Base-by-base conservation (phyloP, 2,113 vertebrate species). In the Uria aalge region DNA sequence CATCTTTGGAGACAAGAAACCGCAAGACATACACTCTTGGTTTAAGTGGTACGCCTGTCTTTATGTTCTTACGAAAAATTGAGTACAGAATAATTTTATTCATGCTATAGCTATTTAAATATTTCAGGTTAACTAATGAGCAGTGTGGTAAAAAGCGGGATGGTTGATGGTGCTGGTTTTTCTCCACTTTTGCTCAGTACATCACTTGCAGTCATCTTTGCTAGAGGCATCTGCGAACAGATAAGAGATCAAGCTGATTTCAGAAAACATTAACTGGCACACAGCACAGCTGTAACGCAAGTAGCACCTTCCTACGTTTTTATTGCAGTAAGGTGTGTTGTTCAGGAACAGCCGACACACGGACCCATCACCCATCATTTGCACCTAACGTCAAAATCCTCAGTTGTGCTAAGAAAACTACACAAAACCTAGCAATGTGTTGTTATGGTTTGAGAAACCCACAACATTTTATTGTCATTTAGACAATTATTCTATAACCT, bases 161-260 rank as follows among this genome's bases (percentile, higher is more conserved):
- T 4, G 24, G 67, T 38, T 18, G 56, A 26, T 3, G 3, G n/a
- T 11, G 19, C 30, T 1, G 4, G 0, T 22, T 73, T 13, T 84
- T 66, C 41, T 92, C 34, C 8, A 27, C 48, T 92, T 83, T 41
- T 76, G 21, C n/a, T 0, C 0, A 59, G 29, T 30, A 8, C 11
- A 57, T 27, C 15, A 45, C n/a, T 57, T 72, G 41, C 64, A 81
- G 66, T 19, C 30, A 30, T 6, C 17, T 88, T 64, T 67, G 27
- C 75, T 19, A 16, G 38, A 67, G 15, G 23, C 41, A 69, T 15
- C 34, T 41, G 15, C 40, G 55, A 67, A 62, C 3, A 55, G 13
- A 2, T 13, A 43, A 1, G 6, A 66, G 16, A 67, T 40, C 8
- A 15, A 63, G 32, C 22, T 5, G 11, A 29, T 36, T 78, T 53